A percentile compares a stretch with the other conserved stretches of the same genome.
Conservation (phyloP, 2,113 vertebrate genomes). For the Laterallus jamaicensis region DNA sequence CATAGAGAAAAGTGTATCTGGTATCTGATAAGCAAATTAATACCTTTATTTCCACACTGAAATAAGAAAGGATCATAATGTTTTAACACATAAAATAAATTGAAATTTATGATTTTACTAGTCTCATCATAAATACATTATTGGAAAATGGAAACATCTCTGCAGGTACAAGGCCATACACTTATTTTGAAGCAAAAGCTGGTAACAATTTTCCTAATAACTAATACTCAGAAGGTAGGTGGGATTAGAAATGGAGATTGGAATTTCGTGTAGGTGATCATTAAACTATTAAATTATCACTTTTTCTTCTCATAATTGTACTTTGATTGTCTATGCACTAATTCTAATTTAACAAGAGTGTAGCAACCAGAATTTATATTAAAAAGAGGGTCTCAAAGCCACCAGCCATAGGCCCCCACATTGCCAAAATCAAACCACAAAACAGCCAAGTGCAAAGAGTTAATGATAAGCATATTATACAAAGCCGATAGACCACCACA, state of each 20-base stretch:
- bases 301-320: neutral
- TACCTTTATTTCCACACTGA: neutral
- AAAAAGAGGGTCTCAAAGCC: neutral
- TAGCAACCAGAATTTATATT: neutral
- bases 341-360: neutral
- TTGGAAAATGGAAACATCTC: neutral
- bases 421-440: neutral
- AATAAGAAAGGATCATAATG: neutral
- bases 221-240: neutral
- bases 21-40: neutral
- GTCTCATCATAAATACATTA: neutral
- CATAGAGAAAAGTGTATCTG: neutral
- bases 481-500: neutral
- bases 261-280: neutral
- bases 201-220: neutral
- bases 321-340: neutral
- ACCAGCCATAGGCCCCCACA: neutral
- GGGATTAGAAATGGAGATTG: neutral
- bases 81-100: neutral
- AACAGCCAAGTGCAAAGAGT: neutral
- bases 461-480: neutral
- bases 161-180: accelerated
- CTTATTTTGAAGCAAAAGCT: neutral
- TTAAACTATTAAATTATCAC: neutral
- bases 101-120: neutral